Evolutionary conservation across 2,113 vertebrate genomes (phyloP).

Genomic region (Sorex araneus): DNA sequence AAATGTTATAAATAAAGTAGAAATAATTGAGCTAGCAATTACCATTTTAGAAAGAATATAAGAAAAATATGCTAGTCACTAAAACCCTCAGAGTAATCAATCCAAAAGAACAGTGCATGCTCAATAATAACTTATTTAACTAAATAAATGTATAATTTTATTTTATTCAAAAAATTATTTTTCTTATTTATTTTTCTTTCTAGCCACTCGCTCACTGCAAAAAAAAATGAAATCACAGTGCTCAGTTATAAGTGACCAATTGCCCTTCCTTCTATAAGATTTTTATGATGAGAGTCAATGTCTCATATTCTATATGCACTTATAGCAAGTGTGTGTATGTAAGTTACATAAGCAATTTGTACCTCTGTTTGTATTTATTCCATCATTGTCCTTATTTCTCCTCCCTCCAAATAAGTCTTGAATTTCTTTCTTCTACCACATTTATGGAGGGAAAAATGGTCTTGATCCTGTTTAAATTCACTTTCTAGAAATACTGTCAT

Average conservation of each 20-base stretch:
- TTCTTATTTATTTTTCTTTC: background rate
- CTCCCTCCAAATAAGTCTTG: background rate
- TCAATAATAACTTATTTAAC: background rate
- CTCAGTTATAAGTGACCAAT: background rate
- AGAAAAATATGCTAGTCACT: background rate
- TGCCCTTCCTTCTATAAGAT: background rate
- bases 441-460: background rate
- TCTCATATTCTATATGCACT: background rate
- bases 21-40: background rate
- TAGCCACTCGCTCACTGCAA: background rate
- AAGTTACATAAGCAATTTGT: background rate
- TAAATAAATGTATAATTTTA: background rate
- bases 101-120: background rate
- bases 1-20: background rate
- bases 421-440: background rate
- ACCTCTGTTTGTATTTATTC: background rate
- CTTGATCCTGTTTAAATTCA: background rate
- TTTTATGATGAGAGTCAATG: background rate
- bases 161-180: background rate
- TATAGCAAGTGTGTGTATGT: background rate
- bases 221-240: background rate
- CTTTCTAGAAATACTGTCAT: background rate
- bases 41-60: conserved; percentile 27
- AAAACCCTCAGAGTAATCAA: background rate
- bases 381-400: background rate